These are phyloP conservation scores for Gambelia wislizenii DNA, from an alignment of 2,797 vertebrate genomes.

Conservation along the genomic window DNA sequence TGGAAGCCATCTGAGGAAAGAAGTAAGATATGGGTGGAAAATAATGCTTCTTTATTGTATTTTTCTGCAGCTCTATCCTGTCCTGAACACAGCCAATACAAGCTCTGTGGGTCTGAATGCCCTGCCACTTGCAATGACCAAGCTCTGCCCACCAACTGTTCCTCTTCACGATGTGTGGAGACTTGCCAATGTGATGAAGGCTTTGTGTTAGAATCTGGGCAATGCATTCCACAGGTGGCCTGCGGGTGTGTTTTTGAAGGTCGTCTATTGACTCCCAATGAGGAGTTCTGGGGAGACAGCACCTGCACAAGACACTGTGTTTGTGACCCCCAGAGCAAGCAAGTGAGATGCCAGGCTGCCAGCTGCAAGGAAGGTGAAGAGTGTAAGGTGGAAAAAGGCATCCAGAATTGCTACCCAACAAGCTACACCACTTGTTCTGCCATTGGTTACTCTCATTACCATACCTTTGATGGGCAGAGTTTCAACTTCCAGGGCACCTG, in stretches of 20 bases:
- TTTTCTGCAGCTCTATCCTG: conserved; percentile 81
- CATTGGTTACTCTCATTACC: conserved; percentile 83
- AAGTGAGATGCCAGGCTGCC: conserved; percentile 77
- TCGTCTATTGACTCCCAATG: conserved; percentile 73
- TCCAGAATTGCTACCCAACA: conserved; percentile 76
- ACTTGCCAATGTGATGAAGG: conserved; percentile 82
- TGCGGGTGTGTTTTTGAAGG: conserved; percentile 85
- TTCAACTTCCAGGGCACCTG: conserved; percentile 89
- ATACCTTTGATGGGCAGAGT: conserved; percentile 80
- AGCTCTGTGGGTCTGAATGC: conserved; percentile 81
- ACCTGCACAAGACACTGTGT: conserved; percentile 76
- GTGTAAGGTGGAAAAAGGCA: conserved; percentile 77
- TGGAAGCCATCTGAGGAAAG: background rate
- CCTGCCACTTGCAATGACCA: conserved; percentile 79
- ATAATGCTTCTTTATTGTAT: background rate
- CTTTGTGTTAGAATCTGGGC: conserved; percentile 78
- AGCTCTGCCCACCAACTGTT: conserved; percentile 65
- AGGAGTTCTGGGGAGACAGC: conserved; percentile 83
- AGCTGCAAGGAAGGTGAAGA: conserved; percentile 73
- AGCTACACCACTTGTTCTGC: conserved; percentile 75
- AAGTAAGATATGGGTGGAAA: background rate
- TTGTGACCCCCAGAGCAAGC: conserved; percentile 74
- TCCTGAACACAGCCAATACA: conserved; percentile 84
- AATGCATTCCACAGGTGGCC: conserved; percentile 75
- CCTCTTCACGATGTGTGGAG: conserved; percentile 77